Evolutionary conservation across 2,797 vertebrate species (phyloP).

Genomic region (Podargus strigoides): DNA sequence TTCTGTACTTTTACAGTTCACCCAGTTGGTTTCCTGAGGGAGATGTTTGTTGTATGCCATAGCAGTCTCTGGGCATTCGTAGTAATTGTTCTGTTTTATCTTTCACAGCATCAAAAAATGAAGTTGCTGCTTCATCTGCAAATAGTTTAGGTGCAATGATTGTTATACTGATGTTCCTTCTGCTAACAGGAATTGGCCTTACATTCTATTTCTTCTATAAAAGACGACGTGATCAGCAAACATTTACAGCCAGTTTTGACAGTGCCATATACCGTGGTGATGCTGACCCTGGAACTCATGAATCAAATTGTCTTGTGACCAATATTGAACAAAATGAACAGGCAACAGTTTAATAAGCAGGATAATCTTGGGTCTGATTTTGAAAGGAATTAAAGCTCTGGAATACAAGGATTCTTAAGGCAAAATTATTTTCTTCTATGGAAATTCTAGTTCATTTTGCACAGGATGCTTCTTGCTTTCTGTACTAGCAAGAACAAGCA

Average conservation of each 20-base stretch:
- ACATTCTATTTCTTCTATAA: constrained; percentile 39
- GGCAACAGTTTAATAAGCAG: constrained; percentile 46
- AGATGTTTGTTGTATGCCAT: neutral
- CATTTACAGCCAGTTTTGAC: constrained; percentile 67
- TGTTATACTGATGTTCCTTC: constrained; percentile 19
- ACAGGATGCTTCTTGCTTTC: neutral
- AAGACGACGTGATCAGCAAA: neutral
- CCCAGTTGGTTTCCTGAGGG: neutral
- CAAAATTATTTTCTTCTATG: neutral
- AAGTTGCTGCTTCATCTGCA: neutral
- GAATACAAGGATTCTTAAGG: neutral
- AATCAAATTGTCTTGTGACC: constrained; percentile 80
- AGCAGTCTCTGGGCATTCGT: neutral
- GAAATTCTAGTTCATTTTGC: neutral
- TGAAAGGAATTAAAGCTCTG: neutral
- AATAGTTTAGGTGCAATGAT: neutral
- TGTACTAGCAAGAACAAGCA: neutral
- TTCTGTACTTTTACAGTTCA: neutral
- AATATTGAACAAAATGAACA: constrained; percentile 87
- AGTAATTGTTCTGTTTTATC: neutral
- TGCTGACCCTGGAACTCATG: constrained; percentile 65
- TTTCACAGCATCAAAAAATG: neutral
- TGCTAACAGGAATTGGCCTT: constrained; percentile 19
- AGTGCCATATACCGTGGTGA: constrained; percentile 80
- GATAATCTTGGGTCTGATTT: neutral